Evolutionary conservation across 2,113 vertebrate species (phyloP).

Genomic region (Meriones unguiculatus): DNA sequence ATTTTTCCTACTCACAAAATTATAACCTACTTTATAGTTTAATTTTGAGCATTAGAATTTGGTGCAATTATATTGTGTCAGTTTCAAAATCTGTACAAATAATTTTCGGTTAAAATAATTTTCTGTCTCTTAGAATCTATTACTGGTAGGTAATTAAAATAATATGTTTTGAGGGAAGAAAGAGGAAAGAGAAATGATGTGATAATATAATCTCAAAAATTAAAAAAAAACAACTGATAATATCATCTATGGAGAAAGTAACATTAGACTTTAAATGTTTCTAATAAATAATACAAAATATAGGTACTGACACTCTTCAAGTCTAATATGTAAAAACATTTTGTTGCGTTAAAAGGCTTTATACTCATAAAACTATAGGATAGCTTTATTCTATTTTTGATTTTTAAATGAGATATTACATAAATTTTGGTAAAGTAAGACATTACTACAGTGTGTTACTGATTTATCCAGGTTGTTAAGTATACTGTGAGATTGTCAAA

Average conservation of each 20-base stretch:
- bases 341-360: neutral
- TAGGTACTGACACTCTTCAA: neutral
- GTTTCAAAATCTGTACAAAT: neutral
- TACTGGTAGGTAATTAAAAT: neutral
- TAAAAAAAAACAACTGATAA: neutral
- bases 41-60: neutral
- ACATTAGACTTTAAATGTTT: slow-evolving; percentile 12
- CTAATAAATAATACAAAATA: neutral
- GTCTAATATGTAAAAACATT: neutral
- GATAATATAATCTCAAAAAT: neutral
- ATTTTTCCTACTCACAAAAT: neutral
- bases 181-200: neutral
- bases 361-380: neutral
- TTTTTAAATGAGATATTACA: neutral
- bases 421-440: neutral
- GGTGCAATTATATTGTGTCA: neutral
- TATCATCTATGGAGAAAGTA: neutral
- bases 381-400: neutral
- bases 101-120: neutral
- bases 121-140: neutral
- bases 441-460: neutral
- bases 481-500: neutral
- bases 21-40: neutral
- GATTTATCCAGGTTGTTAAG: neutral
- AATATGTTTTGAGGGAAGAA: neutral